phyloP scores from a whole-genome alignment of 2,113 vertebrate species.

The Gallinago media region DNA sequence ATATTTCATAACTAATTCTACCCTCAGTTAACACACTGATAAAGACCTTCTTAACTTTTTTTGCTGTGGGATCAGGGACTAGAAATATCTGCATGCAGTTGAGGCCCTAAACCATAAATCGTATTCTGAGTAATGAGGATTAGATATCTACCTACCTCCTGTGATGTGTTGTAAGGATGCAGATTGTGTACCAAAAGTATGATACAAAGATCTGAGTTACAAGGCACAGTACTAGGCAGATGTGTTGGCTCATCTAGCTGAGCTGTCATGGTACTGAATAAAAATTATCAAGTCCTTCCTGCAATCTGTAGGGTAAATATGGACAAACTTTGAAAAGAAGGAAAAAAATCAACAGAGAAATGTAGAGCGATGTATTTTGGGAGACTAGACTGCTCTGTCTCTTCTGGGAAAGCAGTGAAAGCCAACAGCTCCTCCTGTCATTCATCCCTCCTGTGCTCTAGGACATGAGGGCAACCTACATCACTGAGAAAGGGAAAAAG shows the following conservation, averaged over 20 bases:
- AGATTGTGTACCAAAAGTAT: neutral
- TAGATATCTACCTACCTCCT: neutral
- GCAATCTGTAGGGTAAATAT: neutral
- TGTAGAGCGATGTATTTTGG: neutral
- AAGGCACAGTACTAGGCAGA: neutral
- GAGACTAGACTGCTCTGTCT: neutral
- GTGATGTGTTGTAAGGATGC: neutral
- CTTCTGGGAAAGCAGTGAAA: neutral
- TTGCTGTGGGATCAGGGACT: neutral
- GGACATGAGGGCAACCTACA: neutral
- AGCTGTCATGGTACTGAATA: neutral
- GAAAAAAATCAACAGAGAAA: neutral
- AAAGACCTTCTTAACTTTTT: neutral
- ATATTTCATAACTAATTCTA: neutral
- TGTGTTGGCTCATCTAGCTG: neutral
- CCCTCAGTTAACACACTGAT: neutral
- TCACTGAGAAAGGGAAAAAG: neutral
- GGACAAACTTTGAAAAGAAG: neutral
- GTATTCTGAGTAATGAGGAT: neutral
- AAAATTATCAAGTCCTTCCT: neutral
- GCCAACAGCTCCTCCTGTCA: neutral
- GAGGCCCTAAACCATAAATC: neutral
- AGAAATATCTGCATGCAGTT: neutral
- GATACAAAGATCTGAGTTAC: neutral
- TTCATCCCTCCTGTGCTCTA: neutral